Percentiles rank a stretch among this genome's conserved stretches.
phyloP scores from a whole-genome alignment of 37 sponge, comb jelly and placozoan genomes.

The Beroe forskalii region DNA sequence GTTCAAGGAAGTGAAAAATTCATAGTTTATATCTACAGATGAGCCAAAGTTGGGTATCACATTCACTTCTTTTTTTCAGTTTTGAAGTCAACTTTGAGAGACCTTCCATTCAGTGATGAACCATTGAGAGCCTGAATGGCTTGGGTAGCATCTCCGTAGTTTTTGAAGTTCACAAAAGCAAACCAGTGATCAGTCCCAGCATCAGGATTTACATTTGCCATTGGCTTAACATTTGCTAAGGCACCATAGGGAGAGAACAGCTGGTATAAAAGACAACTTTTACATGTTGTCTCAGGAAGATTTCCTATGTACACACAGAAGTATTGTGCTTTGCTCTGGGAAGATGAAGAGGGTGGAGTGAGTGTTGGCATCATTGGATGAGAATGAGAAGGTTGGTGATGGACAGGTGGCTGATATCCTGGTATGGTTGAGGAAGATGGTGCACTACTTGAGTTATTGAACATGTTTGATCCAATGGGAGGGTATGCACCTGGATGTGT shows the following conservation, averaged over 20 bases:
- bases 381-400: neutral
- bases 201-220: conserved; percentile 72
- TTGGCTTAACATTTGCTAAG: conserved; percentile 78
- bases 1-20: no score
- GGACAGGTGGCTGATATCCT: conserved; percentile 7
- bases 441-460: neutral
- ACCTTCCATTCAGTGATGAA: conserved; percentile 73
- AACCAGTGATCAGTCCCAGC: conserved; percentile 70
- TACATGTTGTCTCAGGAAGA: conserved; percentile 61
- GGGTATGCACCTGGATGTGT: conserved; percentile 42
- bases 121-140: conserved; percentile 78
- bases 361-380: neutral
- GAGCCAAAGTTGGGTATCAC: no score
- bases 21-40: no score
- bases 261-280: conserved; percentile 76
- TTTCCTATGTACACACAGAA: conserved; percentile 53
- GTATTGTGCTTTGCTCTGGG: neutral
- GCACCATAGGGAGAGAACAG: conserved; percentile 89
- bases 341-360: neutral
- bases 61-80: conserved; percentile 58
- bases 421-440: neutral
- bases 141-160: conserved; percentile 79
- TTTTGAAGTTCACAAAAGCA: conserved; percentile 93
- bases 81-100: conserved; percentile 86
- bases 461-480: conserved; percentile 1